Conservation (phyloP, 1,140 invertebrate species). For the Drosophila pseudoobscura region DNA sequence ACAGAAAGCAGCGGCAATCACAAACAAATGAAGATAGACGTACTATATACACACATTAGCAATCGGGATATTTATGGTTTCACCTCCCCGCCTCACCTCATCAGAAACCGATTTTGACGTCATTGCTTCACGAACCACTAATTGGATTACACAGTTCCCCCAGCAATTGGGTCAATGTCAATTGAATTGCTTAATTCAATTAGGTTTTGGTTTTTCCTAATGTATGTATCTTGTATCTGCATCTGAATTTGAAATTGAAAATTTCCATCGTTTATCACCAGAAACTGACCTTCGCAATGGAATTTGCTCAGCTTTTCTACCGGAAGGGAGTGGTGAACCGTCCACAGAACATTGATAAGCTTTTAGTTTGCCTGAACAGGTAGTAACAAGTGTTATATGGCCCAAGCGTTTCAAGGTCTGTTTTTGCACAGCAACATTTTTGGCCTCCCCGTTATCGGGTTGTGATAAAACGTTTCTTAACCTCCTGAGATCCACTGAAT, state of each 20-base stretch:
- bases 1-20: constrained; percentile 13
- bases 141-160: constrained; percentile 57
- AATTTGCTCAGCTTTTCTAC: constrained; percentile 31
- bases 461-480: constrained; percentile 2
- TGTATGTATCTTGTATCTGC: constrained; percentile 7
- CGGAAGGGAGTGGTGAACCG: constrained; percentile 5
- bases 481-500: too few species aligned
- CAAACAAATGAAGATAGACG: constrained; percentile 20
- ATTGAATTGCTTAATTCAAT: constrained; percentile 57
- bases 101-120: constrained; percentile 29
- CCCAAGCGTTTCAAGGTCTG: constrained; percentile 5
- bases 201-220: constrained; percentile 9
- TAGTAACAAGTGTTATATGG: constrained; percentile 12
- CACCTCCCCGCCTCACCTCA: neutral
- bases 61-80: constrained; percentile 13
- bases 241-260: constrained; percentile 3
- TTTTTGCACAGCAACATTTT: neutral
- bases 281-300: constrained; percentile 49
- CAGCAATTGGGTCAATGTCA: constrained; percentile 71
- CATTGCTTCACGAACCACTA: constrained; percentile 43
- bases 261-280: neutral
- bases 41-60: constrained; percentile 15
- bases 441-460: constrained; percentile 1
- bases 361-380: neutral
- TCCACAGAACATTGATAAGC: constrained; percentile 38